Evolutionary conservation across 2,888 invertebrate species (phyloP).

Genomic region (Tetanocera ferruginea): DNA sequence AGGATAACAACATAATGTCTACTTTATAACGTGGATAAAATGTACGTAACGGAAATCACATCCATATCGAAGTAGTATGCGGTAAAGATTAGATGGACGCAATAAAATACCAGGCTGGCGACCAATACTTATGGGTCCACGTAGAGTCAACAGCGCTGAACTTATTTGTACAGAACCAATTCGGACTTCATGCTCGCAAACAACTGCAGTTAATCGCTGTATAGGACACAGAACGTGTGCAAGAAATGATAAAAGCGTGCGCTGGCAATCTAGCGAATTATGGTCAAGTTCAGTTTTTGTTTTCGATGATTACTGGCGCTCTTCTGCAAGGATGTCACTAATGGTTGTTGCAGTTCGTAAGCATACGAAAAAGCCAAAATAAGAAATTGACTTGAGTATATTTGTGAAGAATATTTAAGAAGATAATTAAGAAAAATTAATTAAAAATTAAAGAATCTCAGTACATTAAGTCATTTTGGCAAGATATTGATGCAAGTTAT

Average conservation of each 20-base stretch:
- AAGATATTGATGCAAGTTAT: too few relatives aligned
- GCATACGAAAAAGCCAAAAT: too few relatives aligned
- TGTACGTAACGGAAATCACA: conserved; percentile 52
- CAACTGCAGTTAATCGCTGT: conserved; percentile 25
- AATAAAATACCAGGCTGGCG: background rate
- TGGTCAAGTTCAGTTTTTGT: too few relatives aligned
- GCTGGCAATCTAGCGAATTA: too few relatives aligned
- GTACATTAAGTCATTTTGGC: too few relatives aligned
- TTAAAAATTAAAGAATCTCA: too few relatives aligned
- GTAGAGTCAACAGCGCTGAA: background rate
- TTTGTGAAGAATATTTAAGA: too few relatives aligned
- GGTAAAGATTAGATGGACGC: background rate
- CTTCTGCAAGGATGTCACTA: too few relatives aligned
- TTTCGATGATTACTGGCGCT: too few relatives aligned
- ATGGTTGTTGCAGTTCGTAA: too few relatives aligned
- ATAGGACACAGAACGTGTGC: background rate
- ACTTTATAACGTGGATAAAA: conserved; percentile 66
- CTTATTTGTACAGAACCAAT: background rate
- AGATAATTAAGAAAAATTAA: too few relatives aligned
- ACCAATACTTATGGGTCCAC: conserved; percentile 9
- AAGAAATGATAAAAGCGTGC: conserved; percentile 6
- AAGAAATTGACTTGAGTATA: too few relatives aligned
- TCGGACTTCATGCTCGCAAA: conserved; percentile 2
- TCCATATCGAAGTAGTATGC: conserved; percentile 1
- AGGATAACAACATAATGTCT: conserved; percentile 66